phyloP scores from a whole-genome alignment of 2,888 invertebrate genomes.

The Dolichopus griseipennis region DNA sequence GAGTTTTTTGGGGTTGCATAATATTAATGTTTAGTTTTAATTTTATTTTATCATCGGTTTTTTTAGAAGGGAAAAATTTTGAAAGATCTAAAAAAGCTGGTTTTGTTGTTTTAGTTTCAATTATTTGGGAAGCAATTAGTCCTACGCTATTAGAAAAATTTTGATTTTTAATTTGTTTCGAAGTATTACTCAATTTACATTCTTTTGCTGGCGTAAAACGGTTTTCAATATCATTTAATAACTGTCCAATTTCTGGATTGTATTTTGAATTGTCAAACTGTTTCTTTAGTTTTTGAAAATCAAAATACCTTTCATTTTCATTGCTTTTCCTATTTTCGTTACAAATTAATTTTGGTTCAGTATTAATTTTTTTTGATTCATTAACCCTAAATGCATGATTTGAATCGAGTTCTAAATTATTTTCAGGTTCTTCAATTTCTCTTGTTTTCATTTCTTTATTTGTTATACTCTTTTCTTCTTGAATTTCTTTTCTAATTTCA shows the following conservation, averaged over 20 bases:
- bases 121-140: conserved; percentile 38
- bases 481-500: conserved; percentile 32
- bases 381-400: neutral
- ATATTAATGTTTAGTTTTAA: conserved; percentile 36
- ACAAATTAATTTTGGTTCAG: conserved; percentile 13
- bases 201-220: conserved; percentile 25
- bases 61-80: conserved; percentile 41
- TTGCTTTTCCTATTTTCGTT: conserved; percentile 11
- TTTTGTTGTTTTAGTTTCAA: conserved; percentile 35
- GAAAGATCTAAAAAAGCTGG: conserved; percentile 37
- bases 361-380: conserved; percentile 14
- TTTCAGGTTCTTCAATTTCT: neutral
- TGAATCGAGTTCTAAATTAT: neutral
- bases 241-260: conserved; percentile 31
- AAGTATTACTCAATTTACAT: conserved; percentile 30
- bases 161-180: conserved; percentile 39
- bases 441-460: neutral
- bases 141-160: conserved; percentile 41
- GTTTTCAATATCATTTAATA: conserved; percentile 30
- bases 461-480: conserved; percentile 20
- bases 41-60: conserved; percentile 32
- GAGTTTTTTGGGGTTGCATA: conserved; percentile 40
- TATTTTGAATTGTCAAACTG: neutral
- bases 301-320: conserved; percentile 2
- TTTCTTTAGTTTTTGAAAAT: neutral